Percentiles rank a stretch among this genome's conserved stretches.
These are phyloP conservation scores for Burhinus oedicnemus DNA, from an alignment of 2,113 vertebrate species.

Conservation along the genomic window DNA sequence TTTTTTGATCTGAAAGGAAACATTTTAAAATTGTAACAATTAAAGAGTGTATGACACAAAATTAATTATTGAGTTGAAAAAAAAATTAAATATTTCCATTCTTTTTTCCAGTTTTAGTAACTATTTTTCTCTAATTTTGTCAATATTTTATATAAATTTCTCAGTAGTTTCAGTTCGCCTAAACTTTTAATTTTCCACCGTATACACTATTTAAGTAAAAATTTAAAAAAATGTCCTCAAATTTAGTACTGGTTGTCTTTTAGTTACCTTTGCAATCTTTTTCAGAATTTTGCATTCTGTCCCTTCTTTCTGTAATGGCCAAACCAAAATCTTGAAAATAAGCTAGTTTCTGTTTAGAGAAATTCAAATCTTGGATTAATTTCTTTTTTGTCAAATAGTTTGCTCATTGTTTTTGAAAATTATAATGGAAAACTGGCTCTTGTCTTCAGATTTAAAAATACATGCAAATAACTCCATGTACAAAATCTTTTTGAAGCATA, in stretches of 20 bases:
- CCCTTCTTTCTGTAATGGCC: neutral
- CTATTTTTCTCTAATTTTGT: neutral
- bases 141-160: neutral
- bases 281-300: neutral
- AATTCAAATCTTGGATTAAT: neutral
- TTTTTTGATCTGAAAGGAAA: neutral
- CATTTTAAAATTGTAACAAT: neutral
- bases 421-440: neutral
- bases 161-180: neutral
- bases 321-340: slow-evolving; percentile 2
- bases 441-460: neutral
- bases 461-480: neutral
- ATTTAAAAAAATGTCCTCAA: neutral
- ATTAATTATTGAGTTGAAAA: neutral
- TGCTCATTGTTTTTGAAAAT: neutral
- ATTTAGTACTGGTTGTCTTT: neutral
- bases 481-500: neutral
- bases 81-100: neutral
- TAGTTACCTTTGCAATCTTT: neutral
- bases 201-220: neutral
- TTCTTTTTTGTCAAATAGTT: neutral
- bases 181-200: neutral
- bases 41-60: neutral
- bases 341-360: neutral
- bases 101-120: neutral